Evolutionary conservation across 2,113 vertebrate species (phyloP).

Genomic region (Herpailurus yagouaroundi): DNA sequence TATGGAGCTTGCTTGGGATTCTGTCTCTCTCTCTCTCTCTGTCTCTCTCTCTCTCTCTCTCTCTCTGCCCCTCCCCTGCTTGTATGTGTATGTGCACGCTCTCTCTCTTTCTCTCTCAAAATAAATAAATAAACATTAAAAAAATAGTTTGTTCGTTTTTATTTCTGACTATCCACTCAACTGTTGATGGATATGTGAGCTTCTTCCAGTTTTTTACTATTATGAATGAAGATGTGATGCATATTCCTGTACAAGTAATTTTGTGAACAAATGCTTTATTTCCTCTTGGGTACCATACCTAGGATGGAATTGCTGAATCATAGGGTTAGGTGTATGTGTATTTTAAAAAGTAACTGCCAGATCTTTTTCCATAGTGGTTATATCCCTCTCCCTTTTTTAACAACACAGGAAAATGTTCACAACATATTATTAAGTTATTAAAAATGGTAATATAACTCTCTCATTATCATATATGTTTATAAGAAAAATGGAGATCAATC

Average conservation of each 20-base stretch:
- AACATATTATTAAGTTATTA: background rate
- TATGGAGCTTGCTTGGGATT: too few species aligned
- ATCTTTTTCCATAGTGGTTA: conserved; percentile 10
- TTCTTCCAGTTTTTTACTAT: background rate
- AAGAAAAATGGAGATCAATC: background rate
- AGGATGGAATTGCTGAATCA: background rate
- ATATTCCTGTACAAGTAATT: background rate
- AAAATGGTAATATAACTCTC: background rate
- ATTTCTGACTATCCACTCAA: background rate
- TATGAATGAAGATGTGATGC: background rate
- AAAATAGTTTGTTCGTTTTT: background rate
- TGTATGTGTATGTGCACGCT: too few species aligned
- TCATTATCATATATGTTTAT: background rate
- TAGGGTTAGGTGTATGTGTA: background rate
- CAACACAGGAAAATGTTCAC: background rate
- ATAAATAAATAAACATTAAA: background rate
- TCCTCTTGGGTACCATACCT: background rate
- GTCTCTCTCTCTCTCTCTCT: too few species aligned
- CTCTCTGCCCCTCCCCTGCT: too few species aligned
- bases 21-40: too few species aligned
- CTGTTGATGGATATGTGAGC: background rate
- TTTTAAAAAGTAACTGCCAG: conserved; percentile 6
- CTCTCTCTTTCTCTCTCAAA: too few species aligned
- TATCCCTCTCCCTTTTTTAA: background rate
- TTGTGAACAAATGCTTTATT: conserved; percentile 26